phyloP scores from a whole-genome alignment of 2,113 vertebrate genomes.

The Paedocypris sp. region DNA sequence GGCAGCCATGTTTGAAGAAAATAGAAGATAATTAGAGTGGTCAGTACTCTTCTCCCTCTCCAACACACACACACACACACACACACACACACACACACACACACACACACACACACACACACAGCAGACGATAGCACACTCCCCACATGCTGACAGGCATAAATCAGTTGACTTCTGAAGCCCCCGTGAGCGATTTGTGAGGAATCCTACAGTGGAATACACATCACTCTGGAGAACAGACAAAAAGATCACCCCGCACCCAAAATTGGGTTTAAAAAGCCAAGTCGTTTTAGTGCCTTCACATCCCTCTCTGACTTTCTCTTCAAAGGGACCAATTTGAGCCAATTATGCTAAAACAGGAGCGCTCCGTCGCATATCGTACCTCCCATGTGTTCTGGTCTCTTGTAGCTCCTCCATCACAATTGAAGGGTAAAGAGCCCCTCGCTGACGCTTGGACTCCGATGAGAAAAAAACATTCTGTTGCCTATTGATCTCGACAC shows the following conservation, averaged over 20 bases:
- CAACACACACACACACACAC: constrained; percentile 6
- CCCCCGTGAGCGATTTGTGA: constrained; percentile 41
- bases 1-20: constrained; percentile 57
- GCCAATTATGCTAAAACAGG: constrained; percentile 11
- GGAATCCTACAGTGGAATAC: constrained; percentile 29
- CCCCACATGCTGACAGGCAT: constrained; percentile 41
- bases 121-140: constrained; percentile 45
- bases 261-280: too few species aligned
- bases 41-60: constrained; percentile 44
- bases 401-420: background rate
- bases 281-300: constrained; percentile 23
- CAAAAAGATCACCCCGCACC: background rate
- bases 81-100: constrained; percentile 10
- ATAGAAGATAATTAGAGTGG: constrained; percentile 59
- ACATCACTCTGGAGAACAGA: constrained; percentile 30
- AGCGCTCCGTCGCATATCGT: background rate
- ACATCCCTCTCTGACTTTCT: constrained; percentile 3
- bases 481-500: constrained; percentile 16
- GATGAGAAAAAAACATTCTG: background rate
- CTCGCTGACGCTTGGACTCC: background rate
- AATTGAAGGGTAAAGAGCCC: background rate
- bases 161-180: constrained; percentile 54
- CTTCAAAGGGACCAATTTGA: constrained; percentile 11
- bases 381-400: constrained; percentile 4
- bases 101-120: constrained; percentile 27